Base-by-base conservation (phyloP, 2,888 invertebrate genomes). In the Temnothorax rugatulus region DNA sequence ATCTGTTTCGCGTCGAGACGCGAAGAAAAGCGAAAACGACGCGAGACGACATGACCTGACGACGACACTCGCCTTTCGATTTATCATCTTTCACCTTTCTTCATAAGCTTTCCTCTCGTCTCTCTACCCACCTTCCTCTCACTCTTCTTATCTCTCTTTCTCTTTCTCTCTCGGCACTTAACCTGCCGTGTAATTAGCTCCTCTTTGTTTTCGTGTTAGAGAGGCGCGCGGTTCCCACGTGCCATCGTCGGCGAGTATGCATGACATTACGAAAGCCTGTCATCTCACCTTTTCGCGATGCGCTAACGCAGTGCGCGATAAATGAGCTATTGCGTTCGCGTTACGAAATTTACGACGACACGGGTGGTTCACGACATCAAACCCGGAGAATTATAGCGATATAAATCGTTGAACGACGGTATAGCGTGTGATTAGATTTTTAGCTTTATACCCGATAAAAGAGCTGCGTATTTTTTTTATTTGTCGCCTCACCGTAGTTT, bases 1-100 rank as follows among this genome's bases (percentile, higher is more conserved):
- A 90, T 87, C 84, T 66, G 89, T 89, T 73, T 81, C 38, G 38
- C 25, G 64, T 83, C 74, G 38, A 66, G 21, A 47, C 61, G 68
- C 44, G 61, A 83, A 34, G 61, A 57, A 76, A 29, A 75, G 61
- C 41, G 50, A 59, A 41, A 47, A 21, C 76, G 50, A 66, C 47
- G n/a, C 38, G 64, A 21, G 21, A 21, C 21, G 63, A 44, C 15
- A 8, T 63, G 61, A 66, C 25, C 13, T 50, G 57, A 21, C 34
- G 41, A 18, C 38, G n/a, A 13, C 52, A 57, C 21, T 44, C 69
- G 25, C 41, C 21, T 77, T 29, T 69, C 57, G 71, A 79, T 71
- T 57, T 38, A 41, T 57, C 71, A 34, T 57, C n/a, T 57, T 57
- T 79, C 44, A 21, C 9, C 25, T 54, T 52, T 68, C 50, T 66